These are phyloP conservation scores for Acipenser transmontanus DNA, from an alignment of 2,797 vertebrate genomes.

Conservation along the genomic window DNA sequence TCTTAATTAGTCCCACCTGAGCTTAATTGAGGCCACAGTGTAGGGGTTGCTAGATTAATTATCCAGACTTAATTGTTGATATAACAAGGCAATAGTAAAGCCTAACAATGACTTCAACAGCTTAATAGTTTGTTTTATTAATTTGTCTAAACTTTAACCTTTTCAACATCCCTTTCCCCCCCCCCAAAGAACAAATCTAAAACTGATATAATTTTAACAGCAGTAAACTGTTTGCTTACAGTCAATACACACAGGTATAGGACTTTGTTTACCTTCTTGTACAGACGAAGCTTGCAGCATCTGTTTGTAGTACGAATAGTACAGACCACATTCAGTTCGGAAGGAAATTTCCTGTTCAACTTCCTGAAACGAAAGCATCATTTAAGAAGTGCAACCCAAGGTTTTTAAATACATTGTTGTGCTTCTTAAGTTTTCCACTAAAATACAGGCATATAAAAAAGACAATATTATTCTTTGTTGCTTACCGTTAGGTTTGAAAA, in stretches of 20 bases:
- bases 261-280: constrained; percentile 66
- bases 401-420: no score
- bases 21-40: no score
- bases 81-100: no score
- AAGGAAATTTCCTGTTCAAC: constrained; percentile 97
- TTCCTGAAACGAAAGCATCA: constrained; percentile 69
- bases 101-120: no score
- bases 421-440: neutral
- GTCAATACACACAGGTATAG: neutral
- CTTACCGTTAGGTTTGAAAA: constrained; percentile 61
- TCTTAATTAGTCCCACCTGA: no score
- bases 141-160: no score
- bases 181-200: neutral
- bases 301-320: constrained; percentile 98
- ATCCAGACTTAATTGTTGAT: no score
- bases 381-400: constrained; percentile 18
- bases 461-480: neutral
- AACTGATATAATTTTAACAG: constrained; percentile 12
- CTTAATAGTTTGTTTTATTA: no score
- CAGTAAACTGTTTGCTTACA: constrained; percentile 10
- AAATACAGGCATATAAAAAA: constrained; percentile 20
- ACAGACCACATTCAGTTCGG: constrained; percentile 93
- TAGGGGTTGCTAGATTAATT: no score
- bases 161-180: no score
- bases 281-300: constrained; percentile 86